These are phyloP conservation scores for Oncopodura yosiiana DNA, from an alignment of 1,140 invertebrate species.

Conservation along the genomic window DNA sequence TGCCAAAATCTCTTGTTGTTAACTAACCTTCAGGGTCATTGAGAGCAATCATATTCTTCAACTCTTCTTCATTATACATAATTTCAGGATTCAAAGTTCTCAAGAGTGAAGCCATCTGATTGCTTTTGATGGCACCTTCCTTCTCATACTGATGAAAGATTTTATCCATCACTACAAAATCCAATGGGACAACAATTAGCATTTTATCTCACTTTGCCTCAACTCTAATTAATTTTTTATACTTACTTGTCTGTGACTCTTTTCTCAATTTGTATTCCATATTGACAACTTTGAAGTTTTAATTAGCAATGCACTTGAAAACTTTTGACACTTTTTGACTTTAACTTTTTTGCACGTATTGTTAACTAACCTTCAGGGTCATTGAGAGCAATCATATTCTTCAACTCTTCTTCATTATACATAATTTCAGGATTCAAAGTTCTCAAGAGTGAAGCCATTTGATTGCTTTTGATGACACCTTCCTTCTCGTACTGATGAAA, in stretches of 20 bases:
- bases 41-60: conserved; percentile 4
- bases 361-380: conserved; percentile 3
- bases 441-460: conserved; percentile 7
- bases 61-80: conserved; percentile 4
- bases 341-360: not conserved
- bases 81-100: conserved; percentile 15
- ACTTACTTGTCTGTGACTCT: conserved; percentile 25
- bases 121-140: conserved; percentile 10
- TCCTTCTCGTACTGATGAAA: conserved; percentile 5
- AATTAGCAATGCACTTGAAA: not conserved
- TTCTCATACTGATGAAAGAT: conserved; percentile 14
- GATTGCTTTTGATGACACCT: conserved; percentile 6
- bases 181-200: not conserved
- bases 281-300: not conserved
- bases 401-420: conserved; percentile 2
- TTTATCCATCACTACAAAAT: conserved; percentile 18
- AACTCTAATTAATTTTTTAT: not conserved
- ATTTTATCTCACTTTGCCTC: not conserved
- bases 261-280: conserved; percentile 25
- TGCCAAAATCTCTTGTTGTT: not conserved
- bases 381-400: conserved; percentile 1
- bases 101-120: conserved; percentile 15
- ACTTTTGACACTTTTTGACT: not conserved
- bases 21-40: conserved; percentile 11
- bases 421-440: conserved; percentile 9